phyloP scores from a whole-genome alignment of 2,888 invertebrate genomes.

The Nasonia oneida region DNA sequence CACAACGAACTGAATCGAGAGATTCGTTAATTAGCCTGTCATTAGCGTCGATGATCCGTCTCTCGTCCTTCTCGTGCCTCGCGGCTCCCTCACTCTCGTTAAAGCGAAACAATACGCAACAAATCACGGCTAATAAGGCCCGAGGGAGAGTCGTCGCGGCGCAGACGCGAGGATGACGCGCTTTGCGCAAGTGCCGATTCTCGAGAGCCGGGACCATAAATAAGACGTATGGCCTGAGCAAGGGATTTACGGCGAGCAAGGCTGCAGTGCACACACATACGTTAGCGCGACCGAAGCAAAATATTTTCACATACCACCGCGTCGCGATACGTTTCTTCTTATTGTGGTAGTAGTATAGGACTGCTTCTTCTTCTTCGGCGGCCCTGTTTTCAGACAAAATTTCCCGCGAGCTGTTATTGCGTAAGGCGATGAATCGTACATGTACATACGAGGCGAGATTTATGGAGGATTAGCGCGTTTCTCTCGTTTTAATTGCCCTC shows the following conservation, averaged over 20 bases:
- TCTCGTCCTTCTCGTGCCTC: slow-evolving; percentile 44
- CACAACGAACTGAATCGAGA: neutral
- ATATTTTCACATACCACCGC: slow-evolving; percentile 34
- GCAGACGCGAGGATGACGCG: neutral
- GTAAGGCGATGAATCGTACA: neutral
- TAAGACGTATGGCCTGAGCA: slow-evolving; percentile 33
- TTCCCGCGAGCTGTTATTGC: neutral
- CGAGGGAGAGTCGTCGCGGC: neutral
- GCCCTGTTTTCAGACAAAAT: slow-evolving; percentile 29
- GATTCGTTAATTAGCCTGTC: slow-evolving; percentile 60
- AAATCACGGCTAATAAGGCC: slow-evolving; percentile 63
- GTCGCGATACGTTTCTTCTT: neutral
- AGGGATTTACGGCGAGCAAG: slow-evolving; percentile 33
- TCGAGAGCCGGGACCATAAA: slow-evolving; percentile 33
- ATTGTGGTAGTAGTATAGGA: no score
- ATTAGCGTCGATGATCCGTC: slow-evolving; percentile 58
- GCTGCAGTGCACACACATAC: slow-evolving; percentile 18
- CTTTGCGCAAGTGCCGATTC: slow-evolving; percentile 37
- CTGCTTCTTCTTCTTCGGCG: neutral
- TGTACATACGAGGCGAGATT: neutral
- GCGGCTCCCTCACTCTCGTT: slow-evolving; percentile 53
- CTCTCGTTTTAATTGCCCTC: neutral
- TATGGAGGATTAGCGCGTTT: neutral
- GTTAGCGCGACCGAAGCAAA: slow-evolving; percentile 35
- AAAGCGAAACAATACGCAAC: slow-evolving; percentile 63